phyloP scores from a whole-genome alignment of 2,797 vertebrate species.

The Odontamblyopus lacepedii region DNA sequence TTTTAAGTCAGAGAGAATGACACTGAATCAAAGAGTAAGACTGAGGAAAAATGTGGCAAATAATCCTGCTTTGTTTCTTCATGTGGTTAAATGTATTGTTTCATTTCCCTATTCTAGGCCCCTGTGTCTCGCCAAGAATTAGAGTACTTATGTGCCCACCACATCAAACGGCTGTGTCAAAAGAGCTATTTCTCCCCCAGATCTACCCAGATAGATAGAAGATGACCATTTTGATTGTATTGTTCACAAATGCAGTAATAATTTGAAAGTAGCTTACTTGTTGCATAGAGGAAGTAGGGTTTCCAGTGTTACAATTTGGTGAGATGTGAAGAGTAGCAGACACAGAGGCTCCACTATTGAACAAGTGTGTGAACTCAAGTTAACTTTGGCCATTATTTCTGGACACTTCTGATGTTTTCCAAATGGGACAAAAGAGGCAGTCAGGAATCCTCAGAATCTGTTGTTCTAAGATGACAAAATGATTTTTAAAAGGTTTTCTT shows the following conservation, averaged over 20 bases:
- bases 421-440: constrained; percentile 57
- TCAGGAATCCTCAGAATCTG: constrained; percentile 48
- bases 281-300: constrained; percentile 63
- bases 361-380: constrained; percentile 62
- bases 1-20: constrained; percentile 1
- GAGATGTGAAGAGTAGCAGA: constrained; percentile 65
- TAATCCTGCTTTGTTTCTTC: constrained; percentile 69
- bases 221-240: constrained; percentile 56
- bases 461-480: constrained; percentile 38
- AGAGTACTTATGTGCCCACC: constrained; percentile 71
- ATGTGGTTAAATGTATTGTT: constrained; percentile 81
- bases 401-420: constrained; percentile 51
- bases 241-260: constrained; percentile 42
- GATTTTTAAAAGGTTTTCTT: constrained; percentile 50
- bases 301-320: constrained; percentile 64
- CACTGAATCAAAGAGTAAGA: constrained; percentile 40
- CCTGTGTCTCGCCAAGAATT: constrained; percentile 78
- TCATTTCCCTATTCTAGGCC: constrained; percentile 71
- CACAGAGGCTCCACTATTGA: constrained; percentile 69
- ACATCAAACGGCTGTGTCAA: constrained; percentile 78
- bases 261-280: constrained; percentile 66
- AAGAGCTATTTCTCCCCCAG: constrained; percentile 70
- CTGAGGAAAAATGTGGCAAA: constrained; percentile 63
- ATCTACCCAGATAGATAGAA: constrained; percentile 53
- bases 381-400: constrained; percentile 59